Percentiles rank a stretch among this genome's conserved stretches.
phyloP scores from a whole-genome alignment of 2,113 vertebrate genomes.

The Rynchops niger region DNA sequence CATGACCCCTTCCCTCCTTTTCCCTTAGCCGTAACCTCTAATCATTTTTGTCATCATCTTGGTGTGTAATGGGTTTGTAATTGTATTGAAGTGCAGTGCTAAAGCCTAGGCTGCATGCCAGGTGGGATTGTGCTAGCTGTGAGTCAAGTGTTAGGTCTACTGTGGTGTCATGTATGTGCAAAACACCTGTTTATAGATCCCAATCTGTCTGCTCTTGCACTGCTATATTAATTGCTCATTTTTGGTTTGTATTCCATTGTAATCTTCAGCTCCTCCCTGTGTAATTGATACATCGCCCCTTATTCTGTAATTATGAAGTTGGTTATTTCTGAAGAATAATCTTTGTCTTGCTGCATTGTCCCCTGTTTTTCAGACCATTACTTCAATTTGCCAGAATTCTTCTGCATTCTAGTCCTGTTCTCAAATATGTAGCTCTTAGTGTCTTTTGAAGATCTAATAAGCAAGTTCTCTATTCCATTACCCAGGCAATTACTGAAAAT shows the following conservation, averaged over 20 bases:
- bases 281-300: not conserved
- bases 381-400: not conserved
- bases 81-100: not conserved
- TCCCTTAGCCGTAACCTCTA: not conserved
- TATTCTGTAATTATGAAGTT: not conserved
- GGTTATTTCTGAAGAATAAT: not conserved
- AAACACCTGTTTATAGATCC: not conserved
- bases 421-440: not conserved
- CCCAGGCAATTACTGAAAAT: conserved; percentile 50
- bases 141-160: not conserved
- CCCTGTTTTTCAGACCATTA: not conserved
- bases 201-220: not conserved
- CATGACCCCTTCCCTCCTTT: too few species aligned
- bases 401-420: conserved; percentile 2
- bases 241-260: not conserved
- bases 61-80: not conserved
- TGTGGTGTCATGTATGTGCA: not conserved
- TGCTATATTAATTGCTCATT: not conserved
- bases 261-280: not conserved
- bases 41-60: not conserved
- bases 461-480: conserved; percentile 49
- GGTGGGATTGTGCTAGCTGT: not conserved
- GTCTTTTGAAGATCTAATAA: conserved; percentile 55
- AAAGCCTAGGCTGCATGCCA: not conserved
- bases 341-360: not conserved